Base-by-base conservation (phyloP, 2,888 invertebrate species). In the Lepeophtheirus nordmannii region DNA sequence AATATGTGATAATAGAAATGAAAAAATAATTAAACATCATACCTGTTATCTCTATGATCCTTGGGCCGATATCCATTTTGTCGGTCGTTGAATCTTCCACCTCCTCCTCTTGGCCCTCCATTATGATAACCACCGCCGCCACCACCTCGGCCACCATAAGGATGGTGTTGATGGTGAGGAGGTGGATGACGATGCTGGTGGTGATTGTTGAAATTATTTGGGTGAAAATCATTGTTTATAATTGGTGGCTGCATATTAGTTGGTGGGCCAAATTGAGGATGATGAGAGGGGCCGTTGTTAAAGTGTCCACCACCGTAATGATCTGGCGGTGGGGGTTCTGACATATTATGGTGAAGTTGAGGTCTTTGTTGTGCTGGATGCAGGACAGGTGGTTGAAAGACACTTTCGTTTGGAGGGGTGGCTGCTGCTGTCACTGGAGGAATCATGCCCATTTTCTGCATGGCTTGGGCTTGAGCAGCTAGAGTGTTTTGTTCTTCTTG, bases 401-500 rank as follows among this genome's bases (percentile, higher is more conserved):
- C 30, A 53, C 10, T 8, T 12, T 22, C n/a, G 11, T 23, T n/a
- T 40, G 8, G 17, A 10, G 22, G 62, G 39, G 14, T 12, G 30
- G 2, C 11, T 39, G 20, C 14, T 10, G 37, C 30, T 11, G 22
- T 63, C 10, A 23, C 37, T 7, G 53, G n/a, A 17, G 62, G 62
- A 9, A 62, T n/a, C 39, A 62, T 62, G 8, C 62, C 62, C 20
- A 63, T 41, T 22, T 46, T 56, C n/a, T 53, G 40, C 63, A 63
- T 63, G 12, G 63, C 63, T 22, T 23, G 22, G 7, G 63, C 53
- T 56, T 63, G 63, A 14, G 63, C 63, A 10, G 38, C 56, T 11
- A 63, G 37, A 10, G 63, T 63, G 14, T 37, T 53, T 63, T 63
- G 53, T 22, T 63, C 63, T 17, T 63, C 63, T 17, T 46, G 20